Percentiles rank a stretch among this genome's conserved stretches.
phyloP scores from a whole-genome alignment of 1,140 invertebrate species.

The Pristionchus pacificus region DNA sequence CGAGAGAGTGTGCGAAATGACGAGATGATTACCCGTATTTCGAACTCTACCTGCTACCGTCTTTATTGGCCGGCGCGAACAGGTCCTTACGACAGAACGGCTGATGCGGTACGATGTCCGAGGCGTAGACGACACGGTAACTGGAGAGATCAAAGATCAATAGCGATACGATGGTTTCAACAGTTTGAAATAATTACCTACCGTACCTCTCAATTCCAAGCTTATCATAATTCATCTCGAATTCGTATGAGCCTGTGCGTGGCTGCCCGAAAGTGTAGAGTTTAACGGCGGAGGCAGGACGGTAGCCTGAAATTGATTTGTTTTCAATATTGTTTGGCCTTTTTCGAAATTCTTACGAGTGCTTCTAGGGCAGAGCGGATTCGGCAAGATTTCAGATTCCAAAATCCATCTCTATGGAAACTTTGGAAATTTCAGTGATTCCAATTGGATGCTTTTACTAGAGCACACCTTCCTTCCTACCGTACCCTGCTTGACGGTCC shows the following conservation, averaged over 20 bases:
- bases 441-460: neutral
- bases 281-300: neutral
- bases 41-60: neutral
- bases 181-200: neutral
- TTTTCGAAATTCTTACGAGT: too few species aligned
- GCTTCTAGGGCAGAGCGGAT: too few species aligned
- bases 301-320: neutral
- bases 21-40: too few species aligned
- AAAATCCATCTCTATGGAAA: neutral
- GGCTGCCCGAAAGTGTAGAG: neutral
- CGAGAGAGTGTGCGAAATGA: too few species aligned
- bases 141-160: neutral
- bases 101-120: neutral
- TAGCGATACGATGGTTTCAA: neutral
- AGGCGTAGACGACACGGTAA: neutral
- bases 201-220: neutral
- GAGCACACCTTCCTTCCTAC: neutral
- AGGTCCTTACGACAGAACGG: neutral
- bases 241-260: neutral
- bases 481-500: too few species aligned
- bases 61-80: neutral
- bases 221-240: neutral
- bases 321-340: too few species aligned
- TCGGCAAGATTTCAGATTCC: neutral
- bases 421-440: too few species aligned